These are phyloP conservation scores for Macrosiphum euphorbiae DNA, from an alignment of 2,888 invertebrate genomes.

Conservation along the genomic window DNA sequence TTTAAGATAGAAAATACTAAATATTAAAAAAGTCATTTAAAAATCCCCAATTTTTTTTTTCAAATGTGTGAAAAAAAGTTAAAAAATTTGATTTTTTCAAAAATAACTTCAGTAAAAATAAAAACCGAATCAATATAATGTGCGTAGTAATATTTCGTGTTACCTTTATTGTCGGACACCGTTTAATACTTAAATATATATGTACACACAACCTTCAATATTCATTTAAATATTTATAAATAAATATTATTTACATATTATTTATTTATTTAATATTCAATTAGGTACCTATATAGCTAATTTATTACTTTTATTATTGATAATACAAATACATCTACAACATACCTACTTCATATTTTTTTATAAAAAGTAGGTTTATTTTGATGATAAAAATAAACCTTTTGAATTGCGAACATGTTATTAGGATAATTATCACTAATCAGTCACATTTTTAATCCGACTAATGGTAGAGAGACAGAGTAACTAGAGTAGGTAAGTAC, in stretches of 20 bases:
- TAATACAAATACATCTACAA: no score
- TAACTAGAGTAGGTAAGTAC: not conserved
- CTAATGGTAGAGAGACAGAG: not conserved
- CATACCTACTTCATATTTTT: not conserved
- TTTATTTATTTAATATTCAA: no score
- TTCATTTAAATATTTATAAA: no score
- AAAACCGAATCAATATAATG: no score
- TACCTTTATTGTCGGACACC: not conserved
- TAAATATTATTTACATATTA: no score
- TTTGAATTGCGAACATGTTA: not conserved
- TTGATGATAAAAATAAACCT: not conserved
- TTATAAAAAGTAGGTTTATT: not conserved
- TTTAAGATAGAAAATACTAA: not conserved
- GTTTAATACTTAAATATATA: not conserved
- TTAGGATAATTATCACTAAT: not conserved
- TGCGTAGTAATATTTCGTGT: no score
- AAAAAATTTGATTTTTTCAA: not conserved
- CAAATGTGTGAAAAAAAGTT: not conserved
- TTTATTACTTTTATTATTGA: no score
- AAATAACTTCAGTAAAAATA: not conserved
- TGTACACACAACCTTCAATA: not conserved
- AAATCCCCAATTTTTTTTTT: not conserved
- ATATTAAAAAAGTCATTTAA: not conserved
- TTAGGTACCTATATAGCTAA: no score
- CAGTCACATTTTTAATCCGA: not conserved